Evolutionary conservation across 2,888 invertebrate genomes (phyloP), one percentile per base, ranked within the genome.

Genomic region (Nebria brevicollis): DNA sequence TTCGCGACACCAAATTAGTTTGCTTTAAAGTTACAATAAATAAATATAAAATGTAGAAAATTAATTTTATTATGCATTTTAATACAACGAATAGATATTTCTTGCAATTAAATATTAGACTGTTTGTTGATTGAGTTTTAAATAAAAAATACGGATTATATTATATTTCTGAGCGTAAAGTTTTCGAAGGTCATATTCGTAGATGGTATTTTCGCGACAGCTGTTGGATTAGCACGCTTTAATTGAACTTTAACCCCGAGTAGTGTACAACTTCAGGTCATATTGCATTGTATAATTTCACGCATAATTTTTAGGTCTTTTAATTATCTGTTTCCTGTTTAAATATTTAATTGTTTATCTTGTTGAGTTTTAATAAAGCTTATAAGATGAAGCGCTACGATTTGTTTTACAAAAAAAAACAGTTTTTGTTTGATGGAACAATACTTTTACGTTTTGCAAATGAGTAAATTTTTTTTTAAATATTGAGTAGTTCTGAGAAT

Each of bases 141-240:
- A 1, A 34, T 1, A 34, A 34, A 34, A 34, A 34, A 34, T 34
- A 34, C 1, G 34, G 34, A 34, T 34, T 34, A 34, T 34, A 34
- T 34, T 34, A 34, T 34, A 1, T 34, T 34, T 34, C 34, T 34
- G 4, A 34, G 5, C 34, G 34, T 34, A 4, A 66, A 15, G 66
- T 6, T 15, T 15, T 15, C 15, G 66, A 66, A 15, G 15, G n/a
- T 66, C n/a, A n/a, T 15, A 15, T 66, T n/a, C n/a, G 15, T 15
- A 66, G 2, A 66, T 66, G 66, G 68, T 13, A 68, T 68, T 26
- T 68, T 68, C 13, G 68, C 68, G 8, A 68, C 26, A 68, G 26
- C 68, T 68, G 68, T 68, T 68, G 7, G 10, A 68, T 68, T 26
- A 68, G 20, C 68, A 54, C 54, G 54, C 54, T 54, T 54, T 13